phyloP scores from a whole-genome alignment of 2,888 invertebrate species.

The Polyploca ridens region DNA sequence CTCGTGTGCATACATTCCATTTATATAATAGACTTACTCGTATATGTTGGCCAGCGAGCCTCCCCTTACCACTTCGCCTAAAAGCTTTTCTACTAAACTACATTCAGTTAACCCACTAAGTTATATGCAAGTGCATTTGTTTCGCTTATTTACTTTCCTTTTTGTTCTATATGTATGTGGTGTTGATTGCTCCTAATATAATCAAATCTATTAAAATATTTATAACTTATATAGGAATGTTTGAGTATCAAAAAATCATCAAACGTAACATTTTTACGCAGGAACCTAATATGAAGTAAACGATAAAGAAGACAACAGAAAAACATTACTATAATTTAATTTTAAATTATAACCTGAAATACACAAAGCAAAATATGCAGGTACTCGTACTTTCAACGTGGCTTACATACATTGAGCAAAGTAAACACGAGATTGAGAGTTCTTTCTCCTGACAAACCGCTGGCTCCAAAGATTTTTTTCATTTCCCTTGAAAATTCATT shows the following conservation, averaged over 20 bases:
- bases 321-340: no score
- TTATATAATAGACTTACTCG: slow-evolving; percentile 43
- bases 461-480: slow-evolving; percentile 47
- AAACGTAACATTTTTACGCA: no score
- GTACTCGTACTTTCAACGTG: slow-evolving; percentile 28
- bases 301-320: no score
- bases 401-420: slow-evolving; percentile 32
- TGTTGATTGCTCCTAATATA: slow-evolving; percentile 21
- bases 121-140: slow-evolving; percentile 28
- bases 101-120: slow-evolving; percentile 34
- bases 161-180: not conserved
- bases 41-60: slow-evolving; percentile 35
- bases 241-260: no score
- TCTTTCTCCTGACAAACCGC: slow-evolving; percentile 36
- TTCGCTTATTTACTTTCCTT: slow-evolving; percentile 2
- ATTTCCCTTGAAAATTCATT: slow-evolving; percentile 51
- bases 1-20: slow-evolving; percentile 41
- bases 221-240: no score
- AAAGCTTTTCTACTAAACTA: slow-evolving; percentile 61
- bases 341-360: no score
- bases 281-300: no score
- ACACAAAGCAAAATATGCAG: slow-evolving; percentile 22
- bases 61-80: slow-evolving; percentile 48
- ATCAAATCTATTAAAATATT: slow-evolving; percentile 7
- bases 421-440: slow-evolving; percentile 41